Conservation (phyloP, 2,888 invertebrate species). For the Strigamia maritima region DNA sequence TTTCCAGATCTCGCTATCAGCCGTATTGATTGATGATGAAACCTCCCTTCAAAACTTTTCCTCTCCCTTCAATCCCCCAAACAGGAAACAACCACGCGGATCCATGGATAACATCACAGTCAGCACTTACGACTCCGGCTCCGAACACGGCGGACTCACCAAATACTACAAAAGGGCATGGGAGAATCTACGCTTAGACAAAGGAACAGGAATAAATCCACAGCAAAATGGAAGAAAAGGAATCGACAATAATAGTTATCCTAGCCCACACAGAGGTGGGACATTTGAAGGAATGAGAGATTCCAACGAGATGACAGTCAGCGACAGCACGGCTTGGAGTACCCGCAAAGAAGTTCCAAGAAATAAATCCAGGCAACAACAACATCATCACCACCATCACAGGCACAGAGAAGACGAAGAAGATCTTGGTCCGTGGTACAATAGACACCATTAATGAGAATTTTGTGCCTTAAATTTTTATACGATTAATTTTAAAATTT, state of each 20-base stretch:
- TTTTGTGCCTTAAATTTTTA: not conserved
- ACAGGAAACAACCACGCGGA: constrained; percentile 77
- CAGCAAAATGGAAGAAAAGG: constrained; percentile 54
- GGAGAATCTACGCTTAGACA: constrained; percentile 67
- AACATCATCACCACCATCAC: constrained; percentile 68
- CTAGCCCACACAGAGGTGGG: constrained; percentile 14
- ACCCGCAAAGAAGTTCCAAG: constrained; percentile 47
- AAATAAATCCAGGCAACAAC: constrained; percentile 66
- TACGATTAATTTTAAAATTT: too few relatives aligned
- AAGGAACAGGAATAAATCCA: constrained; percentile 54
- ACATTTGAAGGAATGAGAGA: constrained; percentile 50
- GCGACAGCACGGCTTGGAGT: constrained; percentile 50
- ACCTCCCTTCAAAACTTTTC: constrained; percentile 35
- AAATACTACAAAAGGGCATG: constrained; percentile 87
- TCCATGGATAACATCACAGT: constrained; percentile 88
- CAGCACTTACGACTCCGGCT: constrained; percentile 76
- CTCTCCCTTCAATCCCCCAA: constrained; percentile 44
- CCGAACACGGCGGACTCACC: constrained; percentile 72
- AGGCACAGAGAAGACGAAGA: constrained; percentile 22
- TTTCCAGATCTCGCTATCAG: constrained; percentile 35
- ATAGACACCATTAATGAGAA: constrained; percentile 5
- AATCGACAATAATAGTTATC: constrained; percentile 50
- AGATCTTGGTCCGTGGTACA: constrained; percentile 13
- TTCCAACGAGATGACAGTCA: constrained; percentile 51
- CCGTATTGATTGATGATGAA: constrained; percentile 33